phyloP scores from a whole-genome alignment of 2,888 invertebrate genomes.

The Dendrolimus pini region DNA sequence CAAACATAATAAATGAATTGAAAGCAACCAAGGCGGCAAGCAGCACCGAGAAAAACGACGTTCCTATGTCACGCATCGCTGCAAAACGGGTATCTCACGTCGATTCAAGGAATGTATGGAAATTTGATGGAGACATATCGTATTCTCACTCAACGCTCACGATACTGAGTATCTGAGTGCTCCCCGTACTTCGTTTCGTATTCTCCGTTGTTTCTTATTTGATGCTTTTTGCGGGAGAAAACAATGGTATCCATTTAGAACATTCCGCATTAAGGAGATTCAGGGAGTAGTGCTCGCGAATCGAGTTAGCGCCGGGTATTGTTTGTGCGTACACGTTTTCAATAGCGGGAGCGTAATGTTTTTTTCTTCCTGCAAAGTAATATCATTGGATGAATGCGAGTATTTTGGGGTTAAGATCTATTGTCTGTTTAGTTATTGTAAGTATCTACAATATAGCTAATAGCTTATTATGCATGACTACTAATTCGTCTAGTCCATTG shows the following conservation, averaged over 20 bases:
- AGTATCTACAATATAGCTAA: neutral
- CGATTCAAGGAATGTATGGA: slow-evolving; percentile 57
- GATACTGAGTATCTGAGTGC: slow-evolving; percentile 53
- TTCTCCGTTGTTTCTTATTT: slow-evolving; percentile 40
- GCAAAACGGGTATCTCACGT: slow-evolving; percentile 43
- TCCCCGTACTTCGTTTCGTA: slow-evolving; percentile 47
- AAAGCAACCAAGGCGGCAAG: slow-evolving; percentile 9
- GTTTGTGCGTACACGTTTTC: slow-evolving; percentile 29
- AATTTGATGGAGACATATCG: slow-evolving; percentile 68
- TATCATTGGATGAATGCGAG: neutral
- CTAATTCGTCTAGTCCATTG: no score
- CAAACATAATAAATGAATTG: neutral
- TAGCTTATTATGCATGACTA: no score
- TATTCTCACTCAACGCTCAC: slow-evolving; percentile 44
- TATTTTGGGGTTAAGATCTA: neutral
- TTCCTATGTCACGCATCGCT: slow-evolving; percentile 45
- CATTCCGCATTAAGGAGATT: slow-evolving; percentile 44
- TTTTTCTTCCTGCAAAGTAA: slow-evolving; percentile 2
- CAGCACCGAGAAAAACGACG: slow-evolving; percentile 32
- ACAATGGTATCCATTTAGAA: slow-evolving; percentile 60
- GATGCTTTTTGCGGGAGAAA: slow-evolving; percentile 52
- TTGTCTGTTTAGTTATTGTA: neutral
- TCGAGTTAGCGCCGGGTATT: slow-evolving; percentile 38
- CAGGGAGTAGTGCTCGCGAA: slow-evolving; percentile 35
- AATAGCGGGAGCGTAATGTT: slow-evolving; percentile 18